Conservation (phyloP, 2,797 vertebrate species). For the Catostomus latipinnis region DNA sequence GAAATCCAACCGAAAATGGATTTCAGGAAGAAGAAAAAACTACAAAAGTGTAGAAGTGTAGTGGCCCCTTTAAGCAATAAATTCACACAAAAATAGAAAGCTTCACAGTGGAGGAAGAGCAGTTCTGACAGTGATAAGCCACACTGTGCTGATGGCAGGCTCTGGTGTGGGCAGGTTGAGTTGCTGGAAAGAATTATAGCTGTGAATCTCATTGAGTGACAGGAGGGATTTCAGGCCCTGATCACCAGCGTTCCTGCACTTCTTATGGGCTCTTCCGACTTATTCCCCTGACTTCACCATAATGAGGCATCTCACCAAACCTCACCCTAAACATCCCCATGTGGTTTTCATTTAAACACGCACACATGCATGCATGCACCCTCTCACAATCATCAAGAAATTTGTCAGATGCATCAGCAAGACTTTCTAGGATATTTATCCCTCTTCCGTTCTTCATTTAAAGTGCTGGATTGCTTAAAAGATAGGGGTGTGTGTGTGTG, state of each 20-base stretch:
- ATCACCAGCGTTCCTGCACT: conserved; percentile 66
- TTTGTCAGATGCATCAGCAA: conserved; percentile 80
- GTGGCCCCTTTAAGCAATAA: conserved; percentile 12
- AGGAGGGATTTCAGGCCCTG: conserved; percentile 72
- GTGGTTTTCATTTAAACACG: conserved; percentile 82
- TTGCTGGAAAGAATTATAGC: conserved; percentile 80
- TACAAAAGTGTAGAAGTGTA: neutral
- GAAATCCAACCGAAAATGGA: too few relatives aligned
- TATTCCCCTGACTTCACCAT: conserved; percentile 72
- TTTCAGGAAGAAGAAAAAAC: too few relatives aligned
- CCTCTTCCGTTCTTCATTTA: conserved; percentile 61
- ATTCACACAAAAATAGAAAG: neutral
- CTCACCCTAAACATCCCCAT: conserved; percentile 75
- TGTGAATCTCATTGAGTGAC: conserved; percentile 77
- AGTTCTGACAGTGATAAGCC: conserved; percentile 69
- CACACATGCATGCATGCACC: neutral
- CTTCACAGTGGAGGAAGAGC: conserved; percentile 70
- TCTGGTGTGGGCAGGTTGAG: conserved; percentile 69
- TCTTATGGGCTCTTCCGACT: conserved; percentile 63
- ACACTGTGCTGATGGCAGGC: conserved; percentile 67
- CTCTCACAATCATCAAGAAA: conserved; percentile 77
- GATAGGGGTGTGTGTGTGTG: conserved; percentile 40
- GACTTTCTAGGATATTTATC: conserved; percentile 77
- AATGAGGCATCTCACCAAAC: conserved; percentile 75
- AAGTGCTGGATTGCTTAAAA: conserved; percentile 56